phyloP scores from a whole-genome alignment of 2,113 vertebrate species.

The Bubo scandiacus region DNA sequence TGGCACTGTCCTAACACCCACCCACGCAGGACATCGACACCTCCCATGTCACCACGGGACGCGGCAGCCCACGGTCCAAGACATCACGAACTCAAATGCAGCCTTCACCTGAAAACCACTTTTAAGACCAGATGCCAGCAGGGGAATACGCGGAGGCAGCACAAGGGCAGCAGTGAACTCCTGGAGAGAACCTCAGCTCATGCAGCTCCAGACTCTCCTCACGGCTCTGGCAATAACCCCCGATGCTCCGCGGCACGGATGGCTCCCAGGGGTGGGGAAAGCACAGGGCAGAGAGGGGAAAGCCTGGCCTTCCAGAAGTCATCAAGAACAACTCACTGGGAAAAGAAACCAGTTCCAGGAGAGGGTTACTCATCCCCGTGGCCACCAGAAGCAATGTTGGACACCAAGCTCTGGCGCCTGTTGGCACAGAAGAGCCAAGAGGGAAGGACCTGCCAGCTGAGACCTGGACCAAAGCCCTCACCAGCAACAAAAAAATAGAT shows the following conservation, averaged over 20 bases:
- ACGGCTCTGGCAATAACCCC: not conserved
- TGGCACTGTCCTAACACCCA: not conserved
- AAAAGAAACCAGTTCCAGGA: not conserved
- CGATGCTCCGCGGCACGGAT: not conserved
- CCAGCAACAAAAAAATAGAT: not conserved
- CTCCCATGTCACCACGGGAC: not conserved
- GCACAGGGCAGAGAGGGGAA: not conserved
- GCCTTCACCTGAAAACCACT: not conserved
- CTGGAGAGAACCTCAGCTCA: not conserved
- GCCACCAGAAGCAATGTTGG: not conserved
- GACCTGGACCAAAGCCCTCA: not conserved
- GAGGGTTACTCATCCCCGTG: not conserved
- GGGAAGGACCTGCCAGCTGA: not conserved
- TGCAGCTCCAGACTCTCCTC: not conserved
- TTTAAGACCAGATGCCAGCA: accelerated
- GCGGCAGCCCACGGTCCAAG: not conserved
- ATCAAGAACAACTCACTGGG: not conserved
- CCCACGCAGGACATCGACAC: not conserved
- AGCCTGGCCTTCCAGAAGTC: not conserved
- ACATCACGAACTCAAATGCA: not conserved
- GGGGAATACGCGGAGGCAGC: not conserved
- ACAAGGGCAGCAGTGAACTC: not conserved
- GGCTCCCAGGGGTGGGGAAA: not conserved
- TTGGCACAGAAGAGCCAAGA: not conserved
- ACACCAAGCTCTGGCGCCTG: not conserved